Conservation (phyloP, 2,113 vertebrate genomes). For the Stercorarius parasiticus region DNA sequence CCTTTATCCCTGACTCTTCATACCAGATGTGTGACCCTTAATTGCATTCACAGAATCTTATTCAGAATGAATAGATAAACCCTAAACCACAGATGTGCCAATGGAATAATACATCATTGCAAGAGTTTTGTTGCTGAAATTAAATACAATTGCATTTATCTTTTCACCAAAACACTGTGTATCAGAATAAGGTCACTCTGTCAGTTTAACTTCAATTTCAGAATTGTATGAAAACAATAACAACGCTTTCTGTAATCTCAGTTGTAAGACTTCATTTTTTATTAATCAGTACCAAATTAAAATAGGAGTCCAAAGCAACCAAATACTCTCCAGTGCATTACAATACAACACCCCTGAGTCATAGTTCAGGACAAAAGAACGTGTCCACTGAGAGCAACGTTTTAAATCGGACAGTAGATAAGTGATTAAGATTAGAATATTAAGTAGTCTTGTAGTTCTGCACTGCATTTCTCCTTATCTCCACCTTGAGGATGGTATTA, state of each 20-base stretch:
- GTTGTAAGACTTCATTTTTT: constrained; percentile 5
- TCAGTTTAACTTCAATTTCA: constrained; percentile 31
- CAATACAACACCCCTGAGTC: background rate
- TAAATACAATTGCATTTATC: background rate
- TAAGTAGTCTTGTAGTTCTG: background rate
- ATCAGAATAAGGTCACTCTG: constrained; percentile 23
- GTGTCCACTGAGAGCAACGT: background rate
- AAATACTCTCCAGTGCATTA: background rate
- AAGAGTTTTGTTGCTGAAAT: constrained; percentile 36
- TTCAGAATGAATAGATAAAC: constrained; percentile 30
- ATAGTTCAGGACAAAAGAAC: background rate
- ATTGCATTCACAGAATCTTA: constrained; percentile 36
- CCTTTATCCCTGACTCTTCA: constrained; percentile 16
- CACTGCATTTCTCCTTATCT: background rate
- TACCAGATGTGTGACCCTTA: constrained; percentile 12
- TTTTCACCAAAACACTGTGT: background rate
- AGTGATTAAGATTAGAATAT: constrained; percentile 34
- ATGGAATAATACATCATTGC: constrained; percentile 13
- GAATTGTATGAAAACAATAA: constrained; percentile 15
- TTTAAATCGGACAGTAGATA: background rate
- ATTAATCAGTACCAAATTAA: constrained; percentile 20
- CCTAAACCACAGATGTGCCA: background rate
- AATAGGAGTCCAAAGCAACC: background rate
- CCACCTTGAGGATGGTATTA: background rate
- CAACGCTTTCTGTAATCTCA: constrained; percentile 10